These are phyloP conservation scores for Arenicola marina DNA, from an alignment of 2,888 invertebrate species.

Conservation along the genomic window DNA sequence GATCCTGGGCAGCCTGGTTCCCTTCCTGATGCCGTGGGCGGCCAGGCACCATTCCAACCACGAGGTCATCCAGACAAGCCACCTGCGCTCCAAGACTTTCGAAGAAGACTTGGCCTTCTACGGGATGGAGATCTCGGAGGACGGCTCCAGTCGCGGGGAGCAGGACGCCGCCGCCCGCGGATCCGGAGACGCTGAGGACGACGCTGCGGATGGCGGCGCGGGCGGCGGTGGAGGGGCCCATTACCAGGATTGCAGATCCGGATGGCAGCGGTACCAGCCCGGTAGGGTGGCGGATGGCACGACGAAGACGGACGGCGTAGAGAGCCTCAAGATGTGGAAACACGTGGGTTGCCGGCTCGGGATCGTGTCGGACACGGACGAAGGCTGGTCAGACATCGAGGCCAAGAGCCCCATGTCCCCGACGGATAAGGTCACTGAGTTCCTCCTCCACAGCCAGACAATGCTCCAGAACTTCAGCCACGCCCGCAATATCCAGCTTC, in stretches of 20 bases:
- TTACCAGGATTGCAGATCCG: no score
- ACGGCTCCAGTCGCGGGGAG: background rate
- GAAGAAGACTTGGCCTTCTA: conserved; percentile 15
- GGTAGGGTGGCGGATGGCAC: background rate
- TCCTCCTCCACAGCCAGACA: conserved; percentile 26
- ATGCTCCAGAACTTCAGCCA: conserved; percentile 20
- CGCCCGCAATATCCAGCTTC: conserved; percentile 11
- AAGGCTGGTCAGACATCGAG: conserved; percentile 20
- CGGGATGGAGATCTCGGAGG: conserved; percentile 23
- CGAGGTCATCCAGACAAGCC: conserved; percentile 44
- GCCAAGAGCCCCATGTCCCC: conserved; percentile 24
- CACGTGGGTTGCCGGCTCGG: background rate
- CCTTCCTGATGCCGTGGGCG: conserved; percentile 51
- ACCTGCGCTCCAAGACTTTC: conserved; percentile 12
- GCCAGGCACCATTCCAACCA: conserved; percentile 51
- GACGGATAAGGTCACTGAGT: conserved; percentile 24
- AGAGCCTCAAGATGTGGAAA: no score
- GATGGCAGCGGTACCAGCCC: background rate
- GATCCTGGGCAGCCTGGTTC: conserved; percentile 47
- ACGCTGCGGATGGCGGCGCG: background rate
- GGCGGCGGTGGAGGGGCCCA: no score
- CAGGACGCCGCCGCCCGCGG: background rate
- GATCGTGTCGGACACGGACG: conserved; percentile 5
- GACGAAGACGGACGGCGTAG: no score
- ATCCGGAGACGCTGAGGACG: background rate